Conservation (phyloP, 1,140 invertebrate species). For the Nylanderia fulva region DNA sequence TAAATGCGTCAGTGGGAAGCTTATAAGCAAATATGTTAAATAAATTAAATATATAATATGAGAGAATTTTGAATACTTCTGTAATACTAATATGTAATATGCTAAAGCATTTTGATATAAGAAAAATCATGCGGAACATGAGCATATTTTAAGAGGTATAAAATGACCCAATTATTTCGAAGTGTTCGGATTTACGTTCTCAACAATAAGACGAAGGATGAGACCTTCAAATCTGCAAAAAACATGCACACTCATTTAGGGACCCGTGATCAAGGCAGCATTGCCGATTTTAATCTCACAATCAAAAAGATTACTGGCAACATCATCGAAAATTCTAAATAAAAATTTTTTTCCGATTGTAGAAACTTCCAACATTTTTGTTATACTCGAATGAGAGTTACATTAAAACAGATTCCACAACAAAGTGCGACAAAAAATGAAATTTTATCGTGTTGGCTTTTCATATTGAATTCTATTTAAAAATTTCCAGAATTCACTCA, state of each 20-base stretch:
- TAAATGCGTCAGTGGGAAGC: neutral
- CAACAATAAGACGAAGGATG: constrained; percentile 63
- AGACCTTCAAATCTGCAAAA: constrained; percentile 77
- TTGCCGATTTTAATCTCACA: constrained; percentile 48
- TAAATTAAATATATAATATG: neutral
- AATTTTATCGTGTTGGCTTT: neutral
- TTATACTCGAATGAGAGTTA: neutral
- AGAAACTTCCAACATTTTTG: neutral
- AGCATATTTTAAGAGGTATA: constrained; percentile 21
- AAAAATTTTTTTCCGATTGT: neutral
- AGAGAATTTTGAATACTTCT: neutral
- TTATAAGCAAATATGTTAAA: neutral
- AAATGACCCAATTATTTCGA: constrained; percentile 78
- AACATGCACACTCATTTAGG: constrained; percentile 64
- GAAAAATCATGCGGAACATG: neutral
- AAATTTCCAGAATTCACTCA: neutral
- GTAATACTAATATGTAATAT: neutral
- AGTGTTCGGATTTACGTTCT: constrained; percentile 69
- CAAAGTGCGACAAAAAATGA: neutral
- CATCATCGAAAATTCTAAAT: constrained; percentile 46
- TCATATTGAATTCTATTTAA: neutral
- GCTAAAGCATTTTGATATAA: neutral
- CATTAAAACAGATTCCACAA: neutral
- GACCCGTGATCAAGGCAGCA: neutral
- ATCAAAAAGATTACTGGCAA: constrained; percentile 21